These are phyloP conservation scores for Abramis brama DNA, from an alignment of 2,113 vertebrate species.

Conservation along the genomic window DNA sequence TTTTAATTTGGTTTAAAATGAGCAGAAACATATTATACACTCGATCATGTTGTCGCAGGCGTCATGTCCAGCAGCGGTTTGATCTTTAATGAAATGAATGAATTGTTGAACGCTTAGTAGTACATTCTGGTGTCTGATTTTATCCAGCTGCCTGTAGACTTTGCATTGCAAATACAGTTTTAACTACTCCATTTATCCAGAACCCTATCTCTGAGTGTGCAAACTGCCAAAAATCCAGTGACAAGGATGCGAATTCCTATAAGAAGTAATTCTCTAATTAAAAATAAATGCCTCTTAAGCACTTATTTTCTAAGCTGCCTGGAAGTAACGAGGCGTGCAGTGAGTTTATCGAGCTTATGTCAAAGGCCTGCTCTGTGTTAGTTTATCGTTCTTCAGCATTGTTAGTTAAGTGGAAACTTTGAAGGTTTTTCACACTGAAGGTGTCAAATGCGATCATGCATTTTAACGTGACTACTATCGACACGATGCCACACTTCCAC, in stretches of 20 bases:
- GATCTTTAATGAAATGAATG: not conserved
- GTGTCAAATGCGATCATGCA: not conserved
- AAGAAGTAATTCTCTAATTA: not conserved
- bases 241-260: not conserved
- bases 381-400: not conserved
- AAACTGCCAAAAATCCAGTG: not conserved
- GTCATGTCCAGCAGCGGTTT: no score
- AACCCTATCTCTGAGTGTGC: not conserved
- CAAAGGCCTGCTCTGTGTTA: not conserved
- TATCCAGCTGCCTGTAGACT: not conserved
- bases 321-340: not conserved
- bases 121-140: not conserved
- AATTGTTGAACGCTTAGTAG: not conserved
- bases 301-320: not conserved
- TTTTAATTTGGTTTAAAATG: no score
- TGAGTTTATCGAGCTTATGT: not conserved
- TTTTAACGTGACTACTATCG: not conserved
- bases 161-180: constrained; percentile 12
- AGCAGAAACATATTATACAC: no score
- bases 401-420: no score
- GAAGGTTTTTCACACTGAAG: not conserved
- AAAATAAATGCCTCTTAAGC: not conserved
- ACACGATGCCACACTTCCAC: not conserved
- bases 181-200: not conserved
- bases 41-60: no score